Base-by-base conservation (phyloP, 1,140 invertebrate species). In the Lethrus apterus region DNA sequence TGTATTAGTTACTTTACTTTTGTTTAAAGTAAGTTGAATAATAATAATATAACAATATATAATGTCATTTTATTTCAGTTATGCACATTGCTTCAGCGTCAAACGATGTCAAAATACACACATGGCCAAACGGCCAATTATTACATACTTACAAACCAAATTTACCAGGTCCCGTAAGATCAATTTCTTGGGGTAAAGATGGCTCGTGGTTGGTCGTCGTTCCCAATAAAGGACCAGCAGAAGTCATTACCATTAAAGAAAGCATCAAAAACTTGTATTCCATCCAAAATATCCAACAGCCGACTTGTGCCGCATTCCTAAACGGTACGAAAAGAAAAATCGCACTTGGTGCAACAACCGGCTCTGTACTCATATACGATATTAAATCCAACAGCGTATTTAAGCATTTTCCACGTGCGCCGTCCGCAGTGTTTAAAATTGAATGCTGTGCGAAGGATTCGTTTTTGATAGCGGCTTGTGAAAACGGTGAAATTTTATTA, bases 161-260 rank as follows among this genome's bases (percentile, higher is more conserved):
- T 15, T 36, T 26, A 2, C 50, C 58, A 14, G 56, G 57, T 1
- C 31, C 54, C 4, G 53, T 64, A n/a, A 54, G 56, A 35, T 60
- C 55, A 15, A 53, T 67, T 7, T 65, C 63, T 7, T 65, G 60
- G 62, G 52, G 55, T 21, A 64, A 59, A 45, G 60, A 66, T 46
- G 63, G 65, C 7, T 46, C 41, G 30, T 67, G 63, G 63, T 13
- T 66, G n/a, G 54, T 59, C 10, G 13, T 63, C 1, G 60, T 63
- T 23, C 63, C 62, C 7, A 43, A 54, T 38, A 48, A 50, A 7
- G 62, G 58, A n/a, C 40, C 23, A 24, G 44, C 61, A 8, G 59
- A 67, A 56, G 59, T 67, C 17, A 51, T 66, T 13, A 53, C 57
- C 15, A 36, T 63, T 8, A 59, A 56, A 35, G 54, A 59, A 23